These are phyloP conservation scores for Paramormyrops hopkinsi DNA, from an alignment of 2,797 vertebrate species.

Conservation along the genomic window DNA sequence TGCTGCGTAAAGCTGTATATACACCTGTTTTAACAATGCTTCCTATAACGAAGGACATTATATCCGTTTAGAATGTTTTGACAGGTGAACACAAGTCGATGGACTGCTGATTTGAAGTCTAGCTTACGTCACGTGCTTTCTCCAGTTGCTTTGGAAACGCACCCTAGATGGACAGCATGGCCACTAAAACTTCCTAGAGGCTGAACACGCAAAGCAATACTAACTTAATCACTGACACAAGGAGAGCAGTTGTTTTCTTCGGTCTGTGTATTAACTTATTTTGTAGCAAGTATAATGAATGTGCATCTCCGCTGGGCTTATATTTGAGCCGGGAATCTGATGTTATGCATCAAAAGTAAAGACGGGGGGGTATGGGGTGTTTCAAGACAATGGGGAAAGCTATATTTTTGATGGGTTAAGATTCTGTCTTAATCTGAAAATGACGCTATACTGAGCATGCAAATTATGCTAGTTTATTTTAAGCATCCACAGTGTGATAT, in stretches of 20 bases:
- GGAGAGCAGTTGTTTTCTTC: neutral
- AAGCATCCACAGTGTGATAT: neutral
- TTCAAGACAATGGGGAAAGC: neutral
- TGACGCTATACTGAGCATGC: neutral
- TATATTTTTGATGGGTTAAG: neutral
- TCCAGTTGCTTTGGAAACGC: slow-evolving; percentile 17
- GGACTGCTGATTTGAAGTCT: neutral
- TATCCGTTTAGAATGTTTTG: slow-evolving; percentile 1
- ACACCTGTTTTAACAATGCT: neutral
- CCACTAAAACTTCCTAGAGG: neutral
- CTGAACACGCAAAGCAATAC: slow-evolving; percentile 9
- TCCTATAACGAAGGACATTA: neutral
- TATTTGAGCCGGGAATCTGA: neutral
- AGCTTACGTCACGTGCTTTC: slow-evolving; percentile 26
- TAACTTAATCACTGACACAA: neutral
- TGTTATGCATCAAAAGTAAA: neutral
- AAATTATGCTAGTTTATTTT: slow-evolving; percentile 5
- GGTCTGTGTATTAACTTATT: neutral
- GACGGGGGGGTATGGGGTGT: neutral
- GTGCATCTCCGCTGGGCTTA: neutral
- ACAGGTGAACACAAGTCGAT: slow-evolving; percentile 26
- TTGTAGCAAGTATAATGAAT: neutral
- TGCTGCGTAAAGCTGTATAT: neutral
- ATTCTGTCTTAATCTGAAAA: neutral
- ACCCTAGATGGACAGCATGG: neutral